A percentile compares a stretch with the other conserved stretches of the same genome.
phyloP scores from a whole-genome alignment of 2,113 vertebrate genomes.

The Thunnus thynnus region DNA sequence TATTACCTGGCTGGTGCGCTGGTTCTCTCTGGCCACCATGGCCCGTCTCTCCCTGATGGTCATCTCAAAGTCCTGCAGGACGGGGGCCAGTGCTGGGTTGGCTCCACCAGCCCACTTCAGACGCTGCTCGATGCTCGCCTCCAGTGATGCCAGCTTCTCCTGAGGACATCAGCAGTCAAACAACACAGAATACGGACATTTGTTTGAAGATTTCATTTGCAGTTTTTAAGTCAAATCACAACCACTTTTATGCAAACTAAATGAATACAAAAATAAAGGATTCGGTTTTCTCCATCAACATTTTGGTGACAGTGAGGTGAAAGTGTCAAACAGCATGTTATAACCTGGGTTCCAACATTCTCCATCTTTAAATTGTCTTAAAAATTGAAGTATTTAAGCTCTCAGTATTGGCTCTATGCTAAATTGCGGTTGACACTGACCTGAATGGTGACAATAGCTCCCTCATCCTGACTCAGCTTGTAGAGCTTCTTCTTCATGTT shows the following conservation, averaged over 20 bases:
- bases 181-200: background rate
- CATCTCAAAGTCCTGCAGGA: conserved; percentile 98
- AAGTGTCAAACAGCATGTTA: no score
- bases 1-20: conserved; percentile 91
- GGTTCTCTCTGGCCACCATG: conserved; percentile 93
- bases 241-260: background rate
- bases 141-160: conserved; percentile 95
- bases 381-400: no score
- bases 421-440: conserved; percentile 74
- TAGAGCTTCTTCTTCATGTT: conserved; percentile 99
- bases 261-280: background rate
- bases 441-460: conserved; percentile 92
- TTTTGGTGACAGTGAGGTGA: no score
- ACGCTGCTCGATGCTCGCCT: conserved; percentile 98
- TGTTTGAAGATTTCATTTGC: background rate
- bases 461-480: conserved; percentile 95
- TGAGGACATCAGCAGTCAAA: conserved; percentile 56
- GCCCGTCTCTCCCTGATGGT: conserved; percentile 95
- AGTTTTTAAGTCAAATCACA: background rate
- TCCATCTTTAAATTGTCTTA: no score
- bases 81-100: conserved; percentile 94
- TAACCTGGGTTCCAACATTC: no score
- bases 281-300: no score
- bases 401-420: no score
- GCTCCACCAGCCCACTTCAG: conserved; percentile 99